Evolutionary conservation across 2,113 vertebrate species (phyloP).

Genomic region (Smithornis capensis): DNA sequence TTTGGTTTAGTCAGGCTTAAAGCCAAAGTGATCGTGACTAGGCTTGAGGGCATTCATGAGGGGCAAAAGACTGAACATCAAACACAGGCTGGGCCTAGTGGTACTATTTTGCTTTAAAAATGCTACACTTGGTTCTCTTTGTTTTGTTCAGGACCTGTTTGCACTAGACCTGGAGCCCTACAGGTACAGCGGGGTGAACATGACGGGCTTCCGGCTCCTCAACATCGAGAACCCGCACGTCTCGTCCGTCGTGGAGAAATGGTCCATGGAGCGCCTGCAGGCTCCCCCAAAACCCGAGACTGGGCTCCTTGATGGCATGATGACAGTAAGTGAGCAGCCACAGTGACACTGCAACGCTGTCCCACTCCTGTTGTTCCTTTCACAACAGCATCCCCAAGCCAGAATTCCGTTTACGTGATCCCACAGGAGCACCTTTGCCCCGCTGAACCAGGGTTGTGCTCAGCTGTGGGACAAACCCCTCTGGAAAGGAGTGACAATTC

Average conservation of each 20-base stretch:
- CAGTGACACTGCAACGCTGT: rapidly evolving
- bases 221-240: conserved; percentile 87
- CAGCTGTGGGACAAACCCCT: neutral
- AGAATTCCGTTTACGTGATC: neutral
- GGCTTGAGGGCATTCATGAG: neutral
- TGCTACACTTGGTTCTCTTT: neutral
- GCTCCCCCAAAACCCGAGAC: conserved; percentile 85
- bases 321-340: conserved; percentile 83
- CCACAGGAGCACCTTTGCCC: neutral
- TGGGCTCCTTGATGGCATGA: conserved; percentile 90
- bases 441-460: neutral
- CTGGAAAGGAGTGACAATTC: neutral
- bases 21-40: neutral
- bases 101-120: neutral
- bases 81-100: neutral
- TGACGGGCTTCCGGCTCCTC: conserved; percentile 95
- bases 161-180: conserved; percentile 95
- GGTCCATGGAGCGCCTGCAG: conserved; percentile 94
- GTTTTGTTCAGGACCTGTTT: conserved; percentile 85
- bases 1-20: neutral
- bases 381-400: neutral
- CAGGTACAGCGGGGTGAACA: conserved; percentile 96
- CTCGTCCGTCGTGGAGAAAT: conserved; percentile 88
- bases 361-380: neutral
- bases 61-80: neutral